Percentiles rank a stretch among this genome's conserved stretches.
Evolutionary conservation across 2,113 vertebrate species (phyloP).

Genomic region (Alethe diademata): DNA sequence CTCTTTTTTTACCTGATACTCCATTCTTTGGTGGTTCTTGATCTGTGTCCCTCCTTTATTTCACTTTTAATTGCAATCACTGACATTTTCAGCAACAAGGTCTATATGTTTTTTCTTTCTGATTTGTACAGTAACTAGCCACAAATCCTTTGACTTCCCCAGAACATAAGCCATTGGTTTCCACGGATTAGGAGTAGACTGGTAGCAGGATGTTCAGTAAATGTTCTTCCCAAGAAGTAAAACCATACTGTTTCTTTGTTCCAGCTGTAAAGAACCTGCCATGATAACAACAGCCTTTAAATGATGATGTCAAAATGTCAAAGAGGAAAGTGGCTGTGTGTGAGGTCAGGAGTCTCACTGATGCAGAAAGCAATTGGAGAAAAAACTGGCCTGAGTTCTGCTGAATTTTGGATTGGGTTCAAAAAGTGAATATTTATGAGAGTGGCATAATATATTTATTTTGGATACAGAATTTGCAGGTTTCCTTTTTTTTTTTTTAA

Average conservation of each 20-base stretch:
- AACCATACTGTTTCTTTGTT: background rate
- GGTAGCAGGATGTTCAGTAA: background rate
- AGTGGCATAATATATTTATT: background rate
- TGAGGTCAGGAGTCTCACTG: background rate
- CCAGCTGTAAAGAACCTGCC: background rate
- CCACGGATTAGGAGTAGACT: background rate
- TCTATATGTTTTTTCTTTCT: background rate
- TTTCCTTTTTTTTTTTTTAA: background rate
- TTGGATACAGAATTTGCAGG: background rate
- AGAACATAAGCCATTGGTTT: background rate
- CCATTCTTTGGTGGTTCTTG: background rate
- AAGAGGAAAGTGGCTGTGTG: background rate
- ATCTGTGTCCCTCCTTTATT: background rate
- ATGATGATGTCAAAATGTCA: background rate
- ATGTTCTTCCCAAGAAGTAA: background rate
- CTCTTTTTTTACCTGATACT: background rate
- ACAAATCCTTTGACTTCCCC: background rate
- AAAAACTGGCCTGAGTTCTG: background rate
- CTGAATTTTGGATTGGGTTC: background rate
- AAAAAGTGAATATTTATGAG: background rate
- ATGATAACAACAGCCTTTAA: background rate
- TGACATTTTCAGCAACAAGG: background rate
- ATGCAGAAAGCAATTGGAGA: background rate
- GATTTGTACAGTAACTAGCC: background rate
- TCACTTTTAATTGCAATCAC: background rate